A percentile compares a stretch with the other conserved stretches of the same genome.
Conservation (phyloP, 2,113 vertebrate genomes). For the Boulengeromyrus knoepffleri region DNA sequence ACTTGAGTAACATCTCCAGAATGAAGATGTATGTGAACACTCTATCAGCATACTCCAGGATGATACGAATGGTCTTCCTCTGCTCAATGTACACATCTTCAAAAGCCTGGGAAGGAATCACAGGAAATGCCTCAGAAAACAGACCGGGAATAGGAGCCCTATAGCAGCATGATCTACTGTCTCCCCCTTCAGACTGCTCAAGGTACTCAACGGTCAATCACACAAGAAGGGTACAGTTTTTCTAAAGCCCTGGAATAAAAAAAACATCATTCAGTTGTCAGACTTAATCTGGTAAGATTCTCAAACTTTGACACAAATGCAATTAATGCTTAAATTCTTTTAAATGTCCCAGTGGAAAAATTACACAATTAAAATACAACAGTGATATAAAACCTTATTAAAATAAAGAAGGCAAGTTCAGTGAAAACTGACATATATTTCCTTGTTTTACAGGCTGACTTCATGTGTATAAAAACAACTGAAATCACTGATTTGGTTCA, state of each 20-base stretch:
- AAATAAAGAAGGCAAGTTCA: neutral
- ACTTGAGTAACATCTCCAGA: conserved; percentile 96
- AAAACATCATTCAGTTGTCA: neutral
- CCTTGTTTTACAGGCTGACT: neutral
- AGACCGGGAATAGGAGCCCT: neutral
- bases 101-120: conserved; percentile 71
- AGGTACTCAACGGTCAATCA: neutral
- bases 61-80: conserved; percentile 83
- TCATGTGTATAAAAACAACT: neutral
- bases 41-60: conserved; percentile 89
- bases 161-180: neutral
- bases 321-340: neutral
- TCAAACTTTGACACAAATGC: neutral
- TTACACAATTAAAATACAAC: neutral
- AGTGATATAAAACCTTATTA: neutral
- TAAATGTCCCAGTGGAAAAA: neutral
- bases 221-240: neutral
- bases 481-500: neutral
- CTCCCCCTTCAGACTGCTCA: neutral
- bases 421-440: neutral
- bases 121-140: neutral
- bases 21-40: conserved; percentile 99
- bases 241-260: neutral
- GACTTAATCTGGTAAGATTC: neutral
- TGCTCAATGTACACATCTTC: conserved; percentile 98